Conservation (phyloP, 2,797 vertebrate genomes). For the Otolemur crassicaudatus region DNA sequence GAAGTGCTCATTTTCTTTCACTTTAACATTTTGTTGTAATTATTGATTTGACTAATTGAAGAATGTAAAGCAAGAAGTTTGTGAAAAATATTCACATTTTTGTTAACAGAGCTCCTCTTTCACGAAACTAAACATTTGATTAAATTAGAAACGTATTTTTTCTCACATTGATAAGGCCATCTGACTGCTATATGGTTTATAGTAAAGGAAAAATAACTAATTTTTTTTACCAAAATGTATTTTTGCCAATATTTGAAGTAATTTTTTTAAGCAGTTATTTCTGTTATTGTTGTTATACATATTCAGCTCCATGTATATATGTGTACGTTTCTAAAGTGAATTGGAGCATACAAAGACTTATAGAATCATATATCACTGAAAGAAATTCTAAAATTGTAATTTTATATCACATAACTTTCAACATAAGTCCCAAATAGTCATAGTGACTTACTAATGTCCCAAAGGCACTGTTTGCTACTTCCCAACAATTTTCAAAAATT, state of each 20-base stretch:
- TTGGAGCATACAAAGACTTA: background rate
- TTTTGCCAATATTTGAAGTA: background rate
- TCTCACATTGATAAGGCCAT: background rate
- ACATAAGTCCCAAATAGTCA: background rate
- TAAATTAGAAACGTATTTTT: background rate
- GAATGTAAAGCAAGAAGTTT: background rate
- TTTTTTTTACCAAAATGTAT: background rate
- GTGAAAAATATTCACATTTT: background rate
- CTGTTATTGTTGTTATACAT: background rate
- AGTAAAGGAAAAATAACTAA: background rate
- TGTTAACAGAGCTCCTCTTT: background rate
- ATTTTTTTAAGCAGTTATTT: background rate
- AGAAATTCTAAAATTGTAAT: background rate
- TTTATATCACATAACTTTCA: background rate
- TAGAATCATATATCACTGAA: background rate
- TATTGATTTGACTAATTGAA: background rate
- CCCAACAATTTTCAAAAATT: conserved; percentile 15
- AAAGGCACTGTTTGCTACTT: background rate
- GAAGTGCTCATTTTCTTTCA: background rate
- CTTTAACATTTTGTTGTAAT: background rate
- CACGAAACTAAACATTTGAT: background rate
- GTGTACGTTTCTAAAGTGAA: background rate
- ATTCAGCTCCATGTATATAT: background rate
- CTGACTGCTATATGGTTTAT: background rate
- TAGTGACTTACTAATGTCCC: background rate